Conservation (phyloP, 2,888 invertebrate species). For the Phorcus lineatus region DNA sequence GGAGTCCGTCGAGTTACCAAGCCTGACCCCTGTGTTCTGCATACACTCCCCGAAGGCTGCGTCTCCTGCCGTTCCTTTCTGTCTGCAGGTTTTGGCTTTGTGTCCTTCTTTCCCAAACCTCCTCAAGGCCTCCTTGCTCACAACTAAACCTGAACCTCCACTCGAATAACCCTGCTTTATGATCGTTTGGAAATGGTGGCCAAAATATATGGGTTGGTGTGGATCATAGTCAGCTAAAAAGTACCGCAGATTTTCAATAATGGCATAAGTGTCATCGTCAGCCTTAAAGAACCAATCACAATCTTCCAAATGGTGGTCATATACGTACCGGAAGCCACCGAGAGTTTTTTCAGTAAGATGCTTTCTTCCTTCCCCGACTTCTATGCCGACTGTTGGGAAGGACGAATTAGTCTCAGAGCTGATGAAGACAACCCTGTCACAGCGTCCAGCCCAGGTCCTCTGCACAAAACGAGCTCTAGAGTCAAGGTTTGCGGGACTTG, state of each 20-base stretch:
- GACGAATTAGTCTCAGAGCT: slow-evolving; percentile 80
- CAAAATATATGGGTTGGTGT: slow-evolving; percentile 87
- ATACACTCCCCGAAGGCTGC: slow-evolving; percentile 3
- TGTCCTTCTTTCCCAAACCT: slow-evolving; percentile 78
- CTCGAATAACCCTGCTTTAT: slow-evolving; percentile 76
- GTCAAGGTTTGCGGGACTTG: background rate
- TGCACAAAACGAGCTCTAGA: background rate
- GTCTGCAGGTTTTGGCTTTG: background rate
- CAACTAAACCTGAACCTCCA: slow-evolving; percentile 86
- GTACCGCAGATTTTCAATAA: slow-evolving; percentile 94
- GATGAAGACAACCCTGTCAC: slow-evolving; percentile 76
- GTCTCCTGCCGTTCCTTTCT: background rate
- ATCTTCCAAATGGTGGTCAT: slow-evolving; percentile 86
- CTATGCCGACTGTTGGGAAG: slow-evolving; percentile 84
- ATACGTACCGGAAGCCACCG: slow-evolving; percentile 91
- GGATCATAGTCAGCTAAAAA: slow-evolving; percentile 81
- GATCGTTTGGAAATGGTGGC: slow-evolving; percentile 67
- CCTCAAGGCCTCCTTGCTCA: slow-evolving; percentile 87
- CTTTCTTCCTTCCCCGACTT: slow-evolving; percentile 86
- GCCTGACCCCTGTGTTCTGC: background rate
- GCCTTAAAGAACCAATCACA: slow-evolving; percentile 99
- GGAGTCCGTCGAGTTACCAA: background rate
- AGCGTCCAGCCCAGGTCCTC: slow-evolving; percentile 94
- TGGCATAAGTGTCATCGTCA: slow-evolving; percentile 97
- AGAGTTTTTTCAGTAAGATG: slow-evolving; percentile 98